phyloP scores from a whole-genome alignment of 1,140 invertebrate genomes.

The Eciton burchellii region DNA sequence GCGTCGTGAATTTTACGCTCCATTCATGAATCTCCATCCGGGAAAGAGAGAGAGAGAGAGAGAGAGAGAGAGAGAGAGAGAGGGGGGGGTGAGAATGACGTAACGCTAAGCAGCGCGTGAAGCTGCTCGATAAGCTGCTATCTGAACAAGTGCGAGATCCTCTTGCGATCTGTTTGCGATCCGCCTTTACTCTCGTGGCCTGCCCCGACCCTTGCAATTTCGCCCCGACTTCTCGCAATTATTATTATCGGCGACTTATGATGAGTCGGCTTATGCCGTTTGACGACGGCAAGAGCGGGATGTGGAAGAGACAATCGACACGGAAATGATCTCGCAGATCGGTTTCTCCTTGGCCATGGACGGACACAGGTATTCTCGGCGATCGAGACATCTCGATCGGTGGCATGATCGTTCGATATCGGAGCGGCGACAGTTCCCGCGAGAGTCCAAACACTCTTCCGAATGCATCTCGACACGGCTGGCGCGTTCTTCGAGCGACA shows the following conservation, averaged over 20 bases:
- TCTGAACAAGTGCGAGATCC: background rate
- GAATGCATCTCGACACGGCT: background rate
- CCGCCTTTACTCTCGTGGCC: background rate
- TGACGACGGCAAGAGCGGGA: too few relatives aligned
- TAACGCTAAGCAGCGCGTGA: slow-evolving; percentile 21
- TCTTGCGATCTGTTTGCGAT: slow-evolving; percentile 1
- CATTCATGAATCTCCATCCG: slow-evolving; percentile 49
- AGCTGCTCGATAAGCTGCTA: slow-evolving; percentile 13
- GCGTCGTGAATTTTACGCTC: slow-evolving; percentile 37
- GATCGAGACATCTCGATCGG: background rate
- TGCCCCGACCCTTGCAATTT: background rate
- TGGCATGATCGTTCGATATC: slow-evolving; percentile 1
- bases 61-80: too few relatives aligned
- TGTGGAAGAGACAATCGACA: too few relatives aligned
- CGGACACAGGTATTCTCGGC: background rate
- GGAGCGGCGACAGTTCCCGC: background rate
- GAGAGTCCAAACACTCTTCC: background rate
- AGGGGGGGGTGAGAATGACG: slow-evolving; percentile 40
- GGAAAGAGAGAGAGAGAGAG: too few relatives aligned
- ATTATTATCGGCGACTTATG: too few relatives aligned
- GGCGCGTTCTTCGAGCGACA: slow-evolving; percentile 14
- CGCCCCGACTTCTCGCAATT: too few relatives aligned
- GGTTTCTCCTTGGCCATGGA: too few relatives aligned
- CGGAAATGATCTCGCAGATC: too few relatives aligned
- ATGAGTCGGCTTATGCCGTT: too few relatives aligned